Base-by-base conservation (phyloP, 2,888 invertebrate genomes). In the Lymantria monacha region DNA sequence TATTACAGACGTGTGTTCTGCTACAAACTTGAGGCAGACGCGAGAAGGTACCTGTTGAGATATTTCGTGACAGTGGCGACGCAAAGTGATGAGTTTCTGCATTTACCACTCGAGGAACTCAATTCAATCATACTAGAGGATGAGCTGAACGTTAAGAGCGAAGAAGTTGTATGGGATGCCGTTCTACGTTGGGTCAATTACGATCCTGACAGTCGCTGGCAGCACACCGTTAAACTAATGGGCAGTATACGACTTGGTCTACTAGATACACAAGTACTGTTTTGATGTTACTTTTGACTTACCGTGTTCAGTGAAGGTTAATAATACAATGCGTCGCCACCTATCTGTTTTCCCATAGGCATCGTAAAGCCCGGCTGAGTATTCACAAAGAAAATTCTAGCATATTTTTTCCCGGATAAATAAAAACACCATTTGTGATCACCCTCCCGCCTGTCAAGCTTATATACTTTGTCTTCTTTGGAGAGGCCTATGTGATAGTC, bases 161-260 rank as follows among this genome's bases (percentile, higher is more conserved):
- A 98, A 78, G 97, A 97, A 78, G 93, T 93, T 0, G 97, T 97
- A 0, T 97, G 97, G 97, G 96, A 97, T 73, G 92, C 96, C 31
- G 95, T 97, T 14, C 81, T 97, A 48, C 93, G 95, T 44, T 98
- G 98, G 98, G 96, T 98, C 51, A 95, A 97, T 69, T 92, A 94
- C 65, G 95, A 96, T 66, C 93, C 95, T 0, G 94, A 94, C 15
- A 86, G 87, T 13, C 93, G 98, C 43, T 95, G 95, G 83, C 91
- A 92, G 49, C 92, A 96, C 76, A 95, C 97, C 30, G 95, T 96
- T 1, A 93, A 94, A 48, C 85, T 97, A 15, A 95, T 97, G 94
- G 94, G 94, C 55, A 95, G 95, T 66, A 95, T 97, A 61, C 93
- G 97, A 15, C 92, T 97, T 9, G 95, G 97, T 59, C 90, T 98